Percentiles rank a stretch among this genome's conserved stretches.
Conservation (phyloP, 2,113 vertebrate species). For the Tragelaphus scriptus region DNA sequence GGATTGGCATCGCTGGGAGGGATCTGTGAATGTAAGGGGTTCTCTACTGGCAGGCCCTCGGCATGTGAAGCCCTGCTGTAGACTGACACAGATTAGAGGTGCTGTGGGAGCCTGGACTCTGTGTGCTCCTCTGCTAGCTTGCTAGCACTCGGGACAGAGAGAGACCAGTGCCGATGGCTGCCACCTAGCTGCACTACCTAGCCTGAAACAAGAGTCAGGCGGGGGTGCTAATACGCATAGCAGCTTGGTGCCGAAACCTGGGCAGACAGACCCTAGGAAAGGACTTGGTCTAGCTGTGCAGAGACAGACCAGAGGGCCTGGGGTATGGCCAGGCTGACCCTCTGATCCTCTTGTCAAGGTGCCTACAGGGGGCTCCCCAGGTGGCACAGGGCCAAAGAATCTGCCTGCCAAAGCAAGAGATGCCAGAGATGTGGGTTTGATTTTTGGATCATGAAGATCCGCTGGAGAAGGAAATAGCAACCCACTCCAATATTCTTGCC, state of each 20-base stretch:
- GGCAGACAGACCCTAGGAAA: background rate
- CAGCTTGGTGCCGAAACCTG: background rate
- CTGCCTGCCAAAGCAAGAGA: background rate
- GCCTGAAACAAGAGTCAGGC: background rate
- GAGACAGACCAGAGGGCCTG: background rate
- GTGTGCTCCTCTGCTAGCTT: background rate
- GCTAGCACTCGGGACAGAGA: background rate
- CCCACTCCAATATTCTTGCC: background rate
- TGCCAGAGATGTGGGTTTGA: background rate
- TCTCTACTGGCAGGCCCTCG: accelerated
- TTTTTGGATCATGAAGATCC: background rate
- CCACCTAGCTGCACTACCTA: background rate
- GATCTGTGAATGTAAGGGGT: background rate
- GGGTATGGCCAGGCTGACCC: background rate
- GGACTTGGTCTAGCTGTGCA: accelerated
- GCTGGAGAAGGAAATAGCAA: background rate
- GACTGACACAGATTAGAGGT: background rate
- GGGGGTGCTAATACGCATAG: background rate
- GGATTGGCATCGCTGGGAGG: background rate
- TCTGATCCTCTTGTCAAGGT: background rate
- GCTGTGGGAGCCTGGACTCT: background rate
- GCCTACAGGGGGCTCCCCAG: background rate
- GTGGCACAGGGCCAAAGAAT: background rate
- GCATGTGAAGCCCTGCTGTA: background rate
- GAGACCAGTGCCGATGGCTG: too few relatives aligned